Conservation (phyloP, 2,888 invertebrate genomes). For the Ctena decussata region DNA sequence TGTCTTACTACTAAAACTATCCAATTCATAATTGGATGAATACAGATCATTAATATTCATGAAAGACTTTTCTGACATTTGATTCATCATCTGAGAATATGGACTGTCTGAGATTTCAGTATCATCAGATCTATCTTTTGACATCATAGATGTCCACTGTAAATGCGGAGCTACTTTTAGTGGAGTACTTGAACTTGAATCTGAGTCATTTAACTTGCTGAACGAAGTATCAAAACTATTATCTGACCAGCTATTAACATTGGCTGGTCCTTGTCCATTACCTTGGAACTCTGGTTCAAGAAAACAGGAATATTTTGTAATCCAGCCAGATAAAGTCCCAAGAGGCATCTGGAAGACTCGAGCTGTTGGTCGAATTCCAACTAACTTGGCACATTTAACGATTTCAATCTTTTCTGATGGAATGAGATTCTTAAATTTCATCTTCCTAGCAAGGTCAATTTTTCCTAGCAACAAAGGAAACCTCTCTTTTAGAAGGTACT, state of each 20-base stretch:
- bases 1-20: neutral
- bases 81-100: neutral
- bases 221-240: neutral
- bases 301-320: slow-evolving; percentile 51
- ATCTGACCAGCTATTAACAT: neutral
- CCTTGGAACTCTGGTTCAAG: slow-evolving; percentile 54
- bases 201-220: neutral
- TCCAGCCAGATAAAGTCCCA: slow-evolving; percentile 65
- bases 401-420: slow-evolving; percentile 59
- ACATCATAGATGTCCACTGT: neutral
- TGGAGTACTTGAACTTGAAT: neutral
- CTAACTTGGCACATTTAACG: slow-evolving; percentile 62
- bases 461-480: slow-evolving; percentile 42
- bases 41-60: neutral
- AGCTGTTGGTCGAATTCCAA: slow-evolving; percentile 63
- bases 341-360: slow-evolving; percentile 60
- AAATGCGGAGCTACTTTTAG: neutral
- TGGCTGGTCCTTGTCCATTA: neutral
- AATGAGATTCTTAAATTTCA: slow-evolving; percentile 58
- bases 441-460: slow-evolving; percentile 44
- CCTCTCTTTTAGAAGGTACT: slow-evolving; percentile 54
- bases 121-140: neutral
- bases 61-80: slow-evolving; percentile 1
- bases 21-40: neutral
- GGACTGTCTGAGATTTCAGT: neutral